Base-by-base conservation (phyloP, 2,113 vertebrate species). In the Xenopus laevis region DNA sequence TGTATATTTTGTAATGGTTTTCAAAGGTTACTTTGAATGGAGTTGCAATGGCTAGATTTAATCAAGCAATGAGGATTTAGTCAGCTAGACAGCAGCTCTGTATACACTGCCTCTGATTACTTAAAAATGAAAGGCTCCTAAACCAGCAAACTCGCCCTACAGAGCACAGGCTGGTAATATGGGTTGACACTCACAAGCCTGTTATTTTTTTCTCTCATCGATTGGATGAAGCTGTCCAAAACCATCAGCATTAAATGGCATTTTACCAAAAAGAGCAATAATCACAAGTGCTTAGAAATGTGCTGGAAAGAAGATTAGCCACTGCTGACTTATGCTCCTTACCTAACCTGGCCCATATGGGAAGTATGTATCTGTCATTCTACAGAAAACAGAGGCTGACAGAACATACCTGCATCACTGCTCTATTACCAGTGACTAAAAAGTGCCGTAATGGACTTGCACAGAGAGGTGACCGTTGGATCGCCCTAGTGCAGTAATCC, bases 141-240 rank as follows among this genome's bases (percentile, higher is more conserved):
- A 95, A 93, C 92, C 94, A 89, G 88, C 84, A 92, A 90, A 92
- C 93, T 94, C 91, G 93, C 92, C 91, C 94, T 92, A 94, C 95
- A 96, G 83, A 89, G 88, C 86, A 79, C 80, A 81, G 89, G 89
- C 89, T 92, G 89, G 89, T 93, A 92, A 95, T 40, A 92, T 87
- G 27, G 86, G 87, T 89, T 94, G 93, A 94, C 91, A 90, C 90
- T 87, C 91, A 86, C 86, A 83, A 94, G 94, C 93, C 93, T 95
- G 91, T 95, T 95, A 95, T 95, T 94, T 93, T 94, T 94, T 93
- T 91, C 92, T 88, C 87, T 92, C 89, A 88, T 91, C 89, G 94
- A 91, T 90, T 92, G 93, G 89, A 90, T 94, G 92, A 92, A 93
- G 91, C 94, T 94, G 93, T 89, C 94, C 88, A 93, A 92, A 93